Percentiles rank a stretch among this genome's conserved stretches.
Conservation (phyloP, 2,888 invertebrate genomes). For the Apodemia zela region DNA sequence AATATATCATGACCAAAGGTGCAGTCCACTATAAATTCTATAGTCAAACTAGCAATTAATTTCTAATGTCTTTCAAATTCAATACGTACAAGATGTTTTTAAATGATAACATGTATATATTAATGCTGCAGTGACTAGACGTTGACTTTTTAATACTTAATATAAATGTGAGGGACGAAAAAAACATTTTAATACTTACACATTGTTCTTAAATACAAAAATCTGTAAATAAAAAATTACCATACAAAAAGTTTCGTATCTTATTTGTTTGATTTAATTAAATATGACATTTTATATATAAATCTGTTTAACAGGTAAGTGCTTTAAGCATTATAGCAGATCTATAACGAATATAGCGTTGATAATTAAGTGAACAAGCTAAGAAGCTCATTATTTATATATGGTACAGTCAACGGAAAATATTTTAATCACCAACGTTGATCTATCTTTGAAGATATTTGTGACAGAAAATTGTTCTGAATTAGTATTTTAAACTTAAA, state of each 20-base stretch:
- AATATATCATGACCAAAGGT: constrained; percentile 14
- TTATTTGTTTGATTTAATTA: not conserved
- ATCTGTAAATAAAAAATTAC: constrained; percentile 17
- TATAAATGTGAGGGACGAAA: constrained; percentile 18
- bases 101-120: constrained; percentile 24
- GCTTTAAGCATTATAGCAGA: constrained; percentile 12
- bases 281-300: not conserved
- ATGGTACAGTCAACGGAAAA: not conserved
- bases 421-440: too few relatives aligned
- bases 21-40: constrained; percentile 16
- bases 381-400: constrained; percentile 8
- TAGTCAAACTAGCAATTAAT: constrained; percentile 32
- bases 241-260: constrained; percentile 17
- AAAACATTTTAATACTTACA: constrained; percentile 15
- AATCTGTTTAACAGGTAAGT: constrained; percentile 2
- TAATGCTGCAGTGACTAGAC: constrained; percentile 72
- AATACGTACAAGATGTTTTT: constrained; percentile 22
- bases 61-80: constrained; percentile 41
- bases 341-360: constrained; percentile 2
- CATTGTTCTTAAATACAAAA: constrained; percentile 30
- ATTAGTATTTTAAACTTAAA: too few relatives aligned
- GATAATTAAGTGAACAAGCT: not conserved
- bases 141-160: constrained; percentile 36
- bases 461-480: too few relatives aligned
- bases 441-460: too few relatives aligned